Evolutionary conservation across 2,113 vertebrate species (phyloP).

Genomic region (Perca flavescens): DNA sequence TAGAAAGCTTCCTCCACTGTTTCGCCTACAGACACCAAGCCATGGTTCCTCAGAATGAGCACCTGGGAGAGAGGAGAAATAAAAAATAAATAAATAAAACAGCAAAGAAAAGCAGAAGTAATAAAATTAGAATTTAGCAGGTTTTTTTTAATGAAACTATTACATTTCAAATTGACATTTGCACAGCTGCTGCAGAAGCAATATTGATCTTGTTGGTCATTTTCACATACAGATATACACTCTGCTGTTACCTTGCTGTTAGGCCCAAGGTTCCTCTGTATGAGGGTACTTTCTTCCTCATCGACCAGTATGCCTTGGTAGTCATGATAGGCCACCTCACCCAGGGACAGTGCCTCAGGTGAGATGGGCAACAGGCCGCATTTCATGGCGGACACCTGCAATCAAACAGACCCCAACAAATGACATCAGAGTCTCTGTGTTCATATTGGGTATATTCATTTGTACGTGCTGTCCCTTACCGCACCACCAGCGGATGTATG

Average conservation of each 20-base stretch:
- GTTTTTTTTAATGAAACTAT: background rate
- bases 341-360: slow-evolving; percentile 93
- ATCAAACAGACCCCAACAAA: background rate
- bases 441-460: background rate
- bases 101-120: background rate
- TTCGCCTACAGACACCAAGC: slow-evolving; percentile 93
- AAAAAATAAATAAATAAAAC: background rate
- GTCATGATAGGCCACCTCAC: slow-evolving; percentile 95
- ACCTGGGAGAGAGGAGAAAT: slow-evolving; percentile 81
- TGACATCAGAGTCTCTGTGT: background rate
- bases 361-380: slow-evolving; percentile 96
- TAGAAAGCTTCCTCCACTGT: slow-evolving; percentile 98
- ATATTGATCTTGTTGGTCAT: background rate
- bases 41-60: slow-evolving; percentile 96
- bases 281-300: slow-evolving; percentile 90
- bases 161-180: background rate
- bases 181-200: background rate
- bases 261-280: slow-evolving; percentile 96
- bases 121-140: background rate
- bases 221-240: background rate
- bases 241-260: slow-evolving; percentile 91
- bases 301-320: slow-evolving; percentile 97
- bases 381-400: slow-evolving; percentile 97
- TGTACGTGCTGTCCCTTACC: slow-evolving; percentile 79
- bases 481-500: slow-evolving; percentile 95